Evolutionary conservation across 2,888 invertebrate species (phyloP).

Genomic region (Phrixothrix hirtus): DNA sequence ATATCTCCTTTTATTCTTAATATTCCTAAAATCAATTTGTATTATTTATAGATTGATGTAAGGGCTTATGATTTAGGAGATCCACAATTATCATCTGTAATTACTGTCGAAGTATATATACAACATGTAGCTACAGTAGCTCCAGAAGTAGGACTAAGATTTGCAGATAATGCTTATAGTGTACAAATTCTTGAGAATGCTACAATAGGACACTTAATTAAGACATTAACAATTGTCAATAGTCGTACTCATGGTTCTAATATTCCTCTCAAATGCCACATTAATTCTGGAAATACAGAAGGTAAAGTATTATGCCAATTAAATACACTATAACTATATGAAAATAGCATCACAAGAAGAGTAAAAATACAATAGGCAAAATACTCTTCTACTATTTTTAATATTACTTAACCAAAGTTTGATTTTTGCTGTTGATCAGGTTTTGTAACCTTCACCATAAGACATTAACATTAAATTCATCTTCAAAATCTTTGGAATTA

Average conservation of each 20-base stretch:
- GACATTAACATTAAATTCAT: too few relatives aligned
- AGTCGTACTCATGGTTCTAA: conserved; percentile 69
- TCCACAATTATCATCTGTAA: conserved; percentile 79
- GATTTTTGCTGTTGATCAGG: too few relatives aligned
- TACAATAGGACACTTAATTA: conserved; percentile 66
- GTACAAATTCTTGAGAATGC: conserved; percentile 82
- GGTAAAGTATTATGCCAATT: too few relatives aligned
- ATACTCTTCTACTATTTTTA: too few relatives aligned
- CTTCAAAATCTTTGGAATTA: too few relatives aligned
- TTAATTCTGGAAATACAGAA: conserved; percentile 76
- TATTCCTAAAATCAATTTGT: conserved; percentile 1
- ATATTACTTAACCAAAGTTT: too few relatives aligned
- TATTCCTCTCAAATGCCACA: conserved; percentile 77
- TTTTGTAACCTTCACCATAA: too few relatives aligned
- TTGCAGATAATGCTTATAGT: conserved; percentile 84
- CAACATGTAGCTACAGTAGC: conserved; percentile 71
- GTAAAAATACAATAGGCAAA: too few relatives aligned
- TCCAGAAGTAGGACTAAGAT: conserved; percentile 78
- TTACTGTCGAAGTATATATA: conserved; percentile 80
- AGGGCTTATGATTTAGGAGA: conserved; percentile 86
- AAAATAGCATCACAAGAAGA: too few relatives aligned
- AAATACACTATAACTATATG: too few relatives aligned
- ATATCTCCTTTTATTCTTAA: conserved; percentile 29
- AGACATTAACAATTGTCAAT: conserved; percentile 75
- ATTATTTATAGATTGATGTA: conserved; percentile 69